These are phyloP conservation scores for Cephus spinipes DNA, from an alignment of 2,888 invertebrate species.

Conservation along the genomic window DNA sequence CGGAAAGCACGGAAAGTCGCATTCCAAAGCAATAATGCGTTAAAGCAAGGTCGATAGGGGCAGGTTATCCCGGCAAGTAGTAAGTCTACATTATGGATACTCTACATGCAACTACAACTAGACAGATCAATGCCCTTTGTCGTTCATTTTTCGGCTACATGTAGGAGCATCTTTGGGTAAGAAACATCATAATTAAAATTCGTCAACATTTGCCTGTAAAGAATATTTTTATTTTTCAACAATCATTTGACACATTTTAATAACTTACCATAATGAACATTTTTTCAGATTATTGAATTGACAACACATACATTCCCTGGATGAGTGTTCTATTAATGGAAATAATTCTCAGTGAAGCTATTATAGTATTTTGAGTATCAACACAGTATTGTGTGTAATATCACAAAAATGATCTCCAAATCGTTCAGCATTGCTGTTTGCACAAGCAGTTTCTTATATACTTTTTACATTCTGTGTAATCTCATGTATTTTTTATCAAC, in stretches of 20 bases:
- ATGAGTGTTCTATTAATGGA: neutral
- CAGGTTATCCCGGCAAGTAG: neutral
- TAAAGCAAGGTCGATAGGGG: neutral
- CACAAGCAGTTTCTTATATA: slow-evolving; percentile 66
- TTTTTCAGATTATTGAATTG: neutral
- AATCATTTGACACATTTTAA: neutral
- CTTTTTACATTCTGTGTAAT: slow-evolving; percentile 69
- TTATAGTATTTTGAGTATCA: neutral
- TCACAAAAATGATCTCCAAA: slow-evolving; percentile 46
- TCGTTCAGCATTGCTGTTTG: slow-evolving; percentile 60
- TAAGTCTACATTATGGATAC: neutral
- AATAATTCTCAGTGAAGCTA: neutral
- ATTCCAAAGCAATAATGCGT: slow-evolving; percentile 42
- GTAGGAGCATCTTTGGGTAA: neutral
- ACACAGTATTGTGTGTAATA: neutral
- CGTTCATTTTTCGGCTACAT: neutral
- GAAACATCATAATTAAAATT: neutral
- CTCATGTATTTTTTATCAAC: slow-evolving; percentile 71
- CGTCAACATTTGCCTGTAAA: neutral
- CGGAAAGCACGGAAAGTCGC: slow-evolving; percentile 50
- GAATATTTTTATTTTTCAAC: neutral
- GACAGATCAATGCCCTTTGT: neutral
- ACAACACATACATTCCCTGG: neutral
- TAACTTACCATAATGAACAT: neutral
- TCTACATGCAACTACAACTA: neutral